These are phyloP conservation scores for Scaptomyza reducta DNA, from an alignment of 2,888 invertebrate species.

Conservation along the genomic window DNA sequence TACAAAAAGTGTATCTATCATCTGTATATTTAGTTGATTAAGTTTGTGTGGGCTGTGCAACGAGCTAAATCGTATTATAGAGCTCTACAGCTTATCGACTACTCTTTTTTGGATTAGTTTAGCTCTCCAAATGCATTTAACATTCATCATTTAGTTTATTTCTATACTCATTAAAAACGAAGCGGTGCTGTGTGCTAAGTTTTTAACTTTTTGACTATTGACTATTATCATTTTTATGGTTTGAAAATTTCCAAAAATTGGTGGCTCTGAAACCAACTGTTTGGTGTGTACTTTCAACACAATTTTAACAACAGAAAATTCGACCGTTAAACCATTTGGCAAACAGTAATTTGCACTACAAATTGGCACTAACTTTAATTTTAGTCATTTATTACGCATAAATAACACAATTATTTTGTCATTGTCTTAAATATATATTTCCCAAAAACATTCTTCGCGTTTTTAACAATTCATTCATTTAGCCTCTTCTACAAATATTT, in stretches of 20 bases:
- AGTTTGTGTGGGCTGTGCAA: conserved; percentile 36
- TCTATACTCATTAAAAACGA: conserved; percentile 55
- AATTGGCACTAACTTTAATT: conserved; percentile 74
- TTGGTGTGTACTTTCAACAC: conserved; percentile 32
- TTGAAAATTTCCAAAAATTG: conserved; percentile 77
- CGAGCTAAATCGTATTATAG: conserved; percentile 31
- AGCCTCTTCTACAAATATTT: conserved; percentile 45
- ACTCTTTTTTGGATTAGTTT: conserved; percentile 40
- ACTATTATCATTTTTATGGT: conserved; percentile 31
- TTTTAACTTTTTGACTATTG: conserved; percentile 18
- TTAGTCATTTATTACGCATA: conserved; percentile 54
- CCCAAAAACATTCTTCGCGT: conserved; percentile 72
- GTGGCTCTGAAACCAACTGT: conserved; percentile 79
- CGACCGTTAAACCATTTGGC: conserved; percentile 35
- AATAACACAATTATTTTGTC: conserved; percentile 62
- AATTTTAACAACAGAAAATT: conserved; percentile 29
- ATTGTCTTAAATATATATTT: conserved; percentile 62
- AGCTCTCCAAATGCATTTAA: conserved; percentile 36
- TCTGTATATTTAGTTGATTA: conserved; percentile 20
- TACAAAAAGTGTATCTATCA: conserved; percentile 26
- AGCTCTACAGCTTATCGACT: conserved; percentile 34
- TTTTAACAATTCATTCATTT: conserved; percentile 44
- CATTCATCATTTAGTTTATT: conserved; percentile 34
- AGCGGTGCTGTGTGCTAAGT: conserved; percentile 58
- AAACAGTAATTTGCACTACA: conserved; percentile 80